phyloP scores from a whole-genome alignment of 2,113 vertebrate species.

The Trochalopteron elliotii region DNA sequence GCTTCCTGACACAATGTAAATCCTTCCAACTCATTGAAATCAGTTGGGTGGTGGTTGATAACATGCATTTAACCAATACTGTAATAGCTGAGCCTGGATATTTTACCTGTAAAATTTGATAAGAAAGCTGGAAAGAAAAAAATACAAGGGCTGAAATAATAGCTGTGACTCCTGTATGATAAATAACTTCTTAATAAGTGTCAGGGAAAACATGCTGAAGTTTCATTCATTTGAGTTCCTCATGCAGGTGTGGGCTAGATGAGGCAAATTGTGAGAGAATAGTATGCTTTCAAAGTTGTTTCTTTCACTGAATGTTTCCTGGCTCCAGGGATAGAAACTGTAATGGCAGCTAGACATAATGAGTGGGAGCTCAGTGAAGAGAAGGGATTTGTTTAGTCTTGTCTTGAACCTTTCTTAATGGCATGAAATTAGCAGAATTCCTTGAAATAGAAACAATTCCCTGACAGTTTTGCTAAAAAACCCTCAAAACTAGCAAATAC shows the following conservation, averaged over 20 bases:
- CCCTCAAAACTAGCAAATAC: background rate
- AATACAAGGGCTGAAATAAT: background rate
- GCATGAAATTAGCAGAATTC: constrained; percentile 14
- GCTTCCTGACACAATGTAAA: background rate
- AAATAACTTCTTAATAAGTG: background rate
- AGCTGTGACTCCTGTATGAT: background rate
- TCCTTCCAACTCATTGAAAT: background rate
- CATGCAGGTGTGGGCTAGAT: background rate
- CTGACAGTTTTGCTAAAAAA: background rate
- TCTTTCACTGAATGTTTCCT: constrained; percentile 8
- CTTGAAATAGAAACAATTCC: background rate
- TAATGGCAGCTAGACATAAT: background rate
- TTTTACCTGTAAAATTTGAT: background rate
- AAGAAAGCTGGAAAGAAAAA: background rate
- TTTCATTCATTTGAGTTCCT: background rate
- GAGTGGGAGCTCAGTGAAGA: background rate
- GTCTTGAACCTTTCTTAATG: constrained; percentile 11
- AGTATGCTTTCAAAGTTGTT: background rate
- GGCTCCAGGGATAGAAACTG: background rate
- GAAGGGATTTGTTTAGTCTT: constrained; percentile 18
- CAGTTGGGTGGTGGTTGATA: background rate
- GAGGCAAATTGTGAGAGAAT: background rate
- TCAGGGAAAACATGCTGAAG: background rate
- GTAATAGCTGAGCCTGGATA: background rate
- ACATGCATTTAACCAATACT: background rate